A percentile compares a stretch with the other conserved stretches of the same genome.
Evolutionary conservation across 2,113 vertebrate genomes (phyloP).

Genomic region (Macheiramphus alcinus): DNA sequence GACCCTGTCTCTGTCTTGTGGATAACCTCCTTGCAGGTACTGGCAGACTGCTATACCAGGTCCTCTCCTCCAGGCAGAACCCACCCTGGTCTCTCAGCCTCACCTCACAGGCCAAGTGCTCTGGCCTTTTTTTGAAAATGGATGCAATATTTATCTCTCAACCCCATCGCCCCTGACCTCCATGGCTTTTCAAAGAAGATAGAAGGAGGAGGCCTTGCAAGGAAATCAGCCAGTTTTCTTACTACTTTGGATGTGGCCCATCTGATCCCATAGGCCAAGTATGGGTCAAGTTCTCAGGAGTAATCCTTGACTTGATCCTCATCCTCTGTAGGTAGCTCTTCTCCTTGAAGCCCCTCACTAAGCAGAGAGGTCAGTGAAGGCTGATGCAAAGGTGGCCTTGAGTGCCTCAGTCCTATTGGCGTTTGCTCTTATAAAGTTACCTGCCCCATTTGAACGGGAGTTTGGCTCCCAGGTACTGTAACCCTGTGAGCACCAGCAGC

Average conservation of each 20-base stretch:
- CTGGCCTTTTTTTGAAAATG: not conserved
- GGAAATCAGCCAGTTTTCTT: not conserved
- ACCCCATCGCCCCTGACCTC: not conserved
- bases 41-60: not conserved
- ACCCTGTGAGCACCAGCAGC: not conserved
- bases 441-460: accelerated
- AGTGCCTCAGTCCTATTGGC: not conserved
- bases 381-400: not conserved
- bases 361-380: not conserved
- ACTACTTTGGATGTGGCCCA: not conserved
- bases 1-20: not conserved
- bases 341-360: not conserved
- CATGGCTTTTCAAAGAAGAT: not conserved
- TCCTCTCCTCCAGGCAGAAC: not conserved
- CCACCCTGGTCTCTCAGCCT: not conserved
- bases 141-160: not conserved
- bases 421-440: not conserved
- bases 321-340: not conserved
- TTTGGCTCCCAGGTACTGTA: not conserved
- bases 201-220: not conserved
- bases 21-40: not conserved
- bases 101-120: not conserved
- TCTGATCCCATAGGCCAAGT: not conserved
- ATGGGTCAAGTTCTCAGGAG: not conserved
- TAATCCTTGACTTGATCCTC: not conserved